A percentile compares a stretch with the other conserved stretches of the same genome.
phyloP scores from a whole-genome alignment of 2,797 vertebrate species.

The Chaenodraco wilsoni region DNA sequence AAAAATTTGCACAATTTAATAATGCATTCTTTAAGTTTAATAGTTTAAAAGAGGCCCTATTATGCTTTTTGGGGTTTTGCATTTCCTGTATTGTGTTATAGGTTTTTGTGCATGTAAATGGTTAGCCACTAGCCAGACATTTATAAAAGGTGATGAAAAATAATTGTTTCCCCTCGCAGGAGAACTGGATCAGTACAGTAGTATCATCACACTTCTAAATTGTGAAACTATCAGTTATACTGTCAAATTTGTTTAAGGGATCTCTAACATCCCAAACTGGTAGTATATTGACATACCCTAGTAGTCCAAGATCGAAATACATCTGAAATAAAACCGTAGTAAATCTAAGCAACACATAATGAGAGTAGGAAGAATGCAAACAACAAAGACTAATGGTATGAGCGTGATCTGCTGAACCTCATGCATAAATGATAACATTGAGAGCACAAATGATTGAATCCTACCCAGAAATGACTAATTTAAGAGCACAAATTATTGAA shows the following conservation, averaged over 20 bases:
- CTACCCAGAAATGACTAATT: background rate
- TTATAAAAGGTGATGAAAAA: slow-evolving; percentile 1
- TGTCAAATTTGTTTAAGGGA: background rate
- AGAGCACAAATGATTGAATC: slow-evolving; percentile 1
- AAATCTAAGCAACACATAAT: background rate
- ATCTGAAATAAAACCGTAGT: background rate
- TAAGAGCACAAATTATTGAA: background rate
- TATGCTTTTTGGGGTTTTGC: no score
- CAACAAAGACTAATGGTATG: background rate
- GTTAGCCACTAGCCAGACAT: background rate
- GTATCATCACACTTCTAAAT: background rate
- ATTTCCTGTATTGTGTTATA: no score
- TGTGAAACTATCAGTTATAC: background rate
- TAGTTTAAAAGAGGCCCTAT: background rate
- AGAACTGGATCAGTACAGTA: background rate
- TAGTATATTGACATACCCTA: background rate
- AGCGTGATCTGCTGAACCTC: background rate
- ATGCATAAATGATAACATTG: background rate
- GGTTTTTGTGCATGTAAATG: no score
- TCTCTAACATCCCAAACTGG: background rate
- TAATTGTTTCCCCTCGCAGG: no score
- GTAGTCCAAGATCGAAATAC: background rate
- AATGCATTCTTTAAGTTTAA: slow-evolving; percentile 13
- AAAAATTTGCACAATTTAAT: background rate
- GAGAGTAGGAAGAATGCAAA: background rate